phyloP scores from a whole-genome alignment of 2,113 vertebrate genomes.

The Brachypteracias leptosomus region DNA sequence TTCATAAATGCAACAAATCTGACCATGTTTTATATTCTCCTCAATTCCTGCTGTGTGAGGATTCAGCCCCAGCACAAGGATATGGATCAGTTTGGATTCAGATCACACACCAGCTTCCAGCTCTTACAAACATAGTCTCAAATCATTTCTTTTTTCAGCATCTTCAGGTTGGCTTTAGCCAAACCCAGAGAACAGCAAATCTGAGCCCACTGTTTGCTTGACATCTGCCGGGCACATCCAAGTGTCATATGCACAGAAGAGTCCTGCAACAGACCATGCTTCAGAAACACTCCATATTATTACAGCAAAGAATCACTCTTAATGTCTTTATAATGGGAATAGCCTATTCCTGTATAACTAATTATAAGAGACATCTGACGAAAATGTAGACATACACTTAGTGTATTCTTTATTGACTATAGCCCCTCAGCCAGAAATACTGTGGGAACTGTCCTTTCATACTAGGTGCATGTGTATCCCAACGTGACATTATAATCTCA shows the following conservation, averaged over 20 bases:
- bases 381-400: not conserved
- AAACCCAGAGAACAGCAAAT: not conserved
- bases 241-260: not conserved
- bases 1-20: not conserved
- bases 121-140: not conserved
- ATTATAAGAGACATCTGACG: not conserved
- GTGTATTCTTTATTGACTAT: not conserved
- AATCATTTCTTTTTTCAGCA: not conserved
- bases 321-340: not conserved
- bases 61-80: not conserved
- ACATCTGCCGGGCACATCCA: not conserved
- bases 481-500: not conserved
- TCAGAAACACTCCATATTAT: not conserved
- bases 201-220: not conserved
- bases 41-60: not conserved
- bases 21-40: not conserved
- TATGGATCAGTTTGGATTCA: not conserved
- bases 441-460: not conserved
- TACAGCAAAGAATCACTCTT: not conserved
- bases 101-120: not conserved
- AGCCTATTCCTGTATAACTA: not conserved
- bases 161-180: not conserved
- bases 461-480: rapidly evolving
- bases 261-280: not conserved
- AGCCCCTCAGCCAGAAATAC: not conserved